Percentiles rank a stretch among this genome's conserved stretches.
phyloP scores from a whole-genome alignment of 2,797 vertebrate genomes.

The Liasis olivaceus region DNA sequence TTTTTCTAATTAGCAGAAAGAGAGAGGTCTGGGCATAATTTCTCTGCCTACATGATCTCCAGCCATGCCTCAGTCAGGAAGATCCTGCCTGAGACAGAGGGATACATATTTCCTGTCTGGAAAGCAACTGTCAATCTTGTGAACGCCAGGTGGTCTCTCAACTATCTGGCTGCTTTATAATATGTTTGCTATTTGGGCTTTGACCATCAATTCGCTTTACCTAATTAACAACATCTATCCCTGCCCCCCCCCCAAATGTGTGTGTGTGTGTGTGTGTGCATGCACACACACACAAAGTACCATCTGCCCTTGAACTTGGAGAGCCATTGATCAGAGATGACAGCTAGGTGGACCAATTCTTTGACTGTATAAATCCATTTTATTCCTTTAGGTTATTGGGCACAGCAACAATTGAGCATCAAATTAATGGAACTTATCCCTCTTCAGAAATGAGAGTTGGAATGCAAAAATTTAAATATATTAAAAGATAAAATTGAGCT shows the following conservation, averaged over 20 bases:
- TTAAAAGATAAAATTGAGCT: neutral
- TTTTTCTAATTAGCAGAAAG: neutral
- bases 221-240: neutral
- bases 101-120: neutral
- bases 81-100: neutral
- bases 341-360: neutral
- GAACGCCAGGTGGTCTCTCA: neutral
- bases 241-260: neutral
- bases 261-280: too few species aligned
- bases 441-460: neutral
- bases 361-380: neutral
- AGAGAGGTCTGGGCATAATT: neutral
- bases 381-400: neutral
- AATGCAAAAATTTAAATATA: neutral
- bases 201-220: neutral
- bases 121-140: neutral
- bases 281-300: neutral
- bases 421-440: neutral
- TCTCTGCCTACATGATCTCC: neutral
- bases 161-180: neutral
- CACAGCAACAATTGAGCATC: neutral
- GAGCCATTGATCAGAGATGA: neutral
- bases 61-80: neutral
- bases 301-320: neutral
- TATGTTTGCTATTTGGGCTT: neutral